phyloP scores from a whole-genome alignment of 2,113 vertebrate genomes.

The cattle (Bos taurus) region ARS-UCD2.0 NC_037328.1:150993001-150993500 shows the following conservation, averaged over 20 bases:
- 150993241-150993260: neutral
- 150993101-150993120: neutral
- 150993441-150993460: neutral
- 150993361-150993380: neutral
- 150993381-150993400: neutral
- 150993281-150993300: neutral
- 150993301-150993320: neutral
- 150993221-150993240: accelerated
- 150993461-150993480: neutral
- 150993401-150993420: neutral
- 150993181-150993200: neutral
- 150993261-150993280: neutral
- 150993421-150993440: neutral
- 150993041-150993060: neutral
- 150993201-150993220: neutral
- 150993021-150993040: neutral
- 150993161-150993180: neutral
- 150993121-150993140: neutral
- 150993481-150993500: neutral
- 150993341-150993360: neutral
- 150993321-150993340: neutral
- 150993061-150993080: neutral
- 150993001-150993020: neutral
- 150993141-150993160: neutral
- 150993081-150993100: accelerated